Evolutionary conservation across 2,888 invertebrate genomes (phyloP).

Genomic region (Drosophila niveifrons): DNA sequence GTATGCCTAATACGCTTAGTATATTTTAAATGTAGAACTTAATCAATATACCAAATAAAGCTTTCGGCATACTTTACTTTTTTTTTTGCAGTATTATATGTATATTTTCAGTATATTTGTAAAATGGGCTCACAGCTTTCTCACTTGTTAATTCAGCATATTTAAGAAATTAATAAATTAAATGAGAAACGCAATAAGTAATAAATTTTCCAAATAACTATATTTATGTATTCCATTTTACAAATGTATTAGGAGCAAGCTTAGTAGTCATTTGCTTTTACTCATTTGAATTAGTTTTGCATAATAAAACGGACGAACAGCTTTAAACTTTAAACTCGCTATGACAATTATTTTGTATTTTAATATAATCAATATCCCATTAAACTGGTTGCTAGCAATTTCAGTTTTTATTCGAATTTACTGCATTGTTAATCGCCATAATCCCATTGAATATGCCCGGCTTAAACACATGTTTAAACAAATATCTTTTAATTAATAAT

Average conservation of each 20-base stretch:
- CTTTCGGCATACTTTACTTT: no score
- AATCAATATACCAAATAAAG: no score
- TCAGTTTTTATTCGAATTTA: background rate
- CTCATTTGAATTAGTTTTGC: background rate
- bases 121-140: no score
- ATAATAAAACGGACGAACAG: background rate
- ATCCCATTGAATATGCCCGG: background rate
- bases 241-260: no score
- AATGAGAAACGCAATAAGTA: no score
- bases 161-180: no score
- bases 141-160: no score
- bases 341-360: background rate
- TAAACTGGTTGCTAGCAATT: background rate
- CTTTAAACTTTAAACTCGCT: background rate
- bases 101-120: no score
- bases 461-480: constrained; percentile 6
- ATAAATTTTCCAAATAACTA: background rate
- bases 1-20: no score
- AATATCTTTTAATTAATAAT: constrained; percentile 20
- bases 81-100: no score
- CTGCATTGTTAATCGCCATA: background rate
- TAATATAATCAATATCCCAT: no score
- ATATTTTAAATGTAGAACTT: no score
- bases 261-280: background rate
- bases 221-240: background rate